Conservation (phyloP, 2,888 invertebrate species). For the Tipula vernalis region DNA sequence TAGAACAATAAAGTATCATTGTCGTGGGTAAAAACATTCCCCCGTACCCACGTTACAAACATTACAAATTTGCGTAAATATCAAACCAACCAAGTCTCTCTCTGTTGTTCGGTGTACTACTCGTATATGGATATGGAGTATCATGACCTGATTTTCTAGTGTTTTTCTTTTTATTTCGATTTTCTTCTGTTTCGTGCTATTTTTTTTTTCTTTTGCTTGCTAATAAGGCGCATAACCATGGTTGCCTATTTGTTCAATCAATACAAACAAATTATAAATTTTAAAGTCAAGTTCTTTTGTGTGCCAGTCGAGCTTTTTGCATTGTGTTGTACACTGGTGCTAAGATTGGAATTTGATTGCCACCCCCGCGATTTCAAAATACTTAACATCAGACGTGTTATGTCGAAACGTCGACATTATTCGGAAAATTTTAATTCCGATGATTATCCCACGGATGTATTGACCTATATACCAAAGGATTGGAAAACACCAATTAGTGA, state of each 20-base stretch:
- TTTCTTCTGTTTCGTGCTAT: background rate
- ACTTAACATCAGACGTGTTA: background rate
- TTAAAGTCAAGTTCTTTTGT: background rate
- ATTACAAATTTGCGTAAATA: background rate
- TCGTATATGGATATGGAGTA: background rate
- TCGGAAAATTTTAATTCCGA: conserved; percentile 8
- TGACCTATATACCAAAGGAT: background rate
- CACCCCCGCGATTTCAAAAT: background rate
- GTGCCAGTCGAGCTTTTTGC: background rate
- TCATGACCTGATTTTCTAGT: background rate
- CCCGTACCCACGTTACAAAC: background rate
- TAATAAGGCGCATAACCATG: background rate
- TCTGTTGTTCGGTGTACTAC: background rate
- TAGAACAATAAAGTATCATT: background rate
- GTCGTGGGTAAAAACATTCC: background rate
- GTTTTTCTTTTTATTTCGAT: background rate
- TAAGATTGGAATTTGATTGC: background rate
- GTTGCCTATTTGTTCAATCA: background rate
- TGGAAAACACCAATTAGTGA: conserved; percentile 4
- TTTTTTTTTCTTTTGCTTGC: background rate
- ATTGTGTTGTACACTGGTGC: background rate
- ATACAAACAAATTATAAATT: background rate
- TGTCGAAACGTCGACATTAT: conserved; percentile 8
- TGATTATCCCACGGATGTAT: conserved; percentile 6
- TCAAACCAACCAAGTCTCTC: background rate